phyloP scores from a whole-genome alignment of 1,140 invertebrate genomes.

The Polypedilum vanderplanki region DNA sequence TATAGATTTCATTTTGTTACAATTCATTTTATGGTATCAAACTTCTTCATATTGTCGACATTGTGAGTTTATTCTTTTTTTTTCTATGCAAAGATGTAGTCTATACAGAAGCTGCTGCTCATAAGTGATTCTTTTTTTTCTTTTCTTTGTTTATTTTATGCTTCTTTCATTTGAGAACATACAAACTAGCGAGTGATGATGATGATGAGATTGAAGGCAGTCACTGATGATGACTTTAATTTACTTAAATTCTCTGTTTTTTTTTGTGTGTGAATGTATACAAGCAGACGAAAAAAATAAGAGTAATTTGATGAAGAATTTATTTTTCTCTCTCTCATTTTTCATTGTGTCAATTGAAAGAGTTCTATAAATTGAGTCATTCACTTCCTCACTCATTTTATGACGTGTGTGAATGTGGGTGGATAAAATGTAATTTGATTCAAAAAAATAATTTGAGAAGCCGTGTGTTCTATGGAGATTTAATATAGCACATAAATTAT shows the following conservation, averaged over 20 bases:
- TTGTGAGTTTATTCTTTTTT: background rate
- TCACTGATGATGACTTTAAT: background rate
- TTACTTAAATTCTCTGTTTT: conserved; percentile 5
- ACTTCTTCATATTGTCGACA: background rate
- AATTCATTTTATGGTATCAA: too few relatives aligned
- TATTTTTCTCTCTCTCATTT: background rate
- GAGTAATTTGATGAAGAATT: background rate
- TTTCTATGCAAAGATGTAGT: background rate
- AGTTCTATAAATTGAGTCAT: background rate
- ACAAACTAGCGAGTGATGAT: background rate
- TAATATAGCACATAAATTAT: too few relatives aligned
- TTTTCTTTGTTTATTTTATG: conserved; percentile 14
- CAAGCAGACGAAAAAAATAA: too few relatives aligned
- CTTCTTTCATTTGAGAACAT: background rate
- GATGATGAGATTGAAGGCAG: background rate
- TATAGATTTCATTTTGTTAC: too few relatives aligned
- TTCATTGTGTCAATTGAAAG: background rate
- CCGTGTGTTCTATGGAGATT: too few relatives aligned
- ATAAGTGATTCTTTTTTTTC: background rate
- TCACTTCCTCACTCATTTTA: too few relatives aligned
- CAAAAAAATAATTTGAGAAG: too few relatives aligned
- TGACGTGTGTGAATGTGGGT: too few relatives aligned
- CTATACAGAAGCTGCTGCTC: background rate
- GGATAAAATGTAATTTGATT: too few relatives aligned
- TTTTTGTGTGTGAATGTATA: background rate